Conservation (phyloP, 2,888 invertebrate species). For the Ecliptopera silaceata region DNA sequence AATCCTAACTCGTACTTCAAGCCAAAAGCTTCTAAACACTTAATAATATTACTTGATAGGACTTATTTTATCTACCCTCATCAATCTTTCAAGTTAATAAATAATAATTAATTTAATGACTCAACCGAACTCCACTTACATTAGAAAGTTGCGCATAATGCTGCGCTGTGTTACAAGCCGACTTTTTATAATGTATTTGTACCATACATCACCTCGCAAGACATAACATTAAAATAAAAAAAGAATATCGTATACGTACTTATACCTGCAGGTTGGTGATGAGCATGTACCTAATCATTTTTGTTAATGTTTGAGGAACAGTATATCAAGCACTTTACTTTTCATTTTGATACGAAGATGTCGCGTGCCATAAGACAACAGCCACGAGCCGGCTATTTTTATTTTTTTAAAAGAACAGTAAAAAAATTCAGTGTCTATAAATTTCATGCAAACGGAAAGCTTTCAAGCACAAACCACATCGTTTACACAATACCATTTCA, state of each 20-base stretch:
- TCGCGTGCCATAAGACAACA: no score
- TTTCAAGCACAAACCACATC: conserved; percentile 36
- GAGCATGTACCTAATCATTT: no score
- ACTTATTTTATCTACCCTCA: conserved; percentile 30
- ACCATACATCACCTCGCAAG: conserved; percentile 14
- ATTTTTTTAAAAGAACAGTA: background rate
- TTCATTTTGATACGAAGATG: no score
- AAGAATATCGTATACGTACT: no score
- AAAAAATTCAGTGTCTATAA: conserved; percentile 16
- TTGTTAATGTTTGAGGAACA: no score
- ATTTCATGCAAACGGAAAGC: conserved; percentile 32
- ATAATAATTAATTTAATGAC: conserved; percentile 54
- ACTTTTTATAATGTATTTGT: conserved; percentile 30
- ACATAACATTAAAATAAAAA: background rate
- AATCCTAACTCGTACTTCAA: background rate
- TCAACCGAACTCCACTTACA: conserved; percentile 53
- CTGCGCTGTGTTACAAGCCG: conserved; percentile 27
- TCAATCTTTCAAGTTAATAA: conserved; percentile 39
- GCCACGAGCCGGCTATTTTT: background rate
- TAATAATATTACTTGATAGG: conserved; percentile 32
- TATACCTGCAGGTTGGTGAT: no score
- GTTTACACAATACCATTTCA: conserved; percentile 35
- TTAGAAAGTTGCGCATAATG: conserved; percentile 45
- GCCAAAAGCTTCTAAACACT: background rate
- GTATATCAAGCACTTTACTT: no score